Base-by-base conservation (phyloP, 1,140 invertebrate genomes). In the Zaprionus vittiger region DNA sequence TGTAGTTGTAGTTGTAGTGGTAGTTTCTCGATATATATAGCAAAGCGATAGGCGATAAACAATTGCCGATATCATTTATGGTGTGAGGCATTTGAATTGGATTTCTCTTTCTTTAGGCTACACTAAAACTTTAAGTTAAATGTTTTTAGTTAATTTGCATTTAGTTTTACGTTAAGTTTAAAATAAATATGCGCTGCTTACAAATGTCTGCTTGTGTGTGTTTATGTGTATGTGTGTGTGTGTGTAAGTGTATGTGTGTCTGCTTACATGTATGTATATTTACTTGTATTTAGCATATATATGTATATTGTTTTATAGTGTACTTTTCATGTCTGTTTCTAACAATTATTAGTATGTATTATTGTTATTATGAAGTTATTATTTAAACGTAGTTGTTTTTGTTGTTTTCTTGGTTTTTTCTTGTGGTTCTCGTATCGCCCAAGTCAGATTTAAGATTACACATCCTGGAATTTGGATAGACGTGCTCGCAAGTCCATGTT, bases 401-500 rank as follows among this genome's bases (percentile, higher is more conserved):
- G 28, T 89, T 90, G 77, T 86, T 84, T 82, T 59, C 15, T 34
- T 22, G 22, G 56, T 59, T 89, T 79, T 79, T 91, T 80, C 73
- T 89, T 90, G 77, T 86, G 83, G 85, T 84, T 86, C 78, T 91
- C 80, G 80, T 76, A 67, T 81, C 79, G 79, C 49, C 67, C 66
- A 85, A 82, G 83, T 90, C 81, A 90, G 79, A 85, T 85, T 81
- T 81, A 57, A 73, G 44, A 85, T 95, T 96, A 97, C 91, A 96
- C 95, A 92, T 97, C 96, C 93, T 96, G 96, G 94, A 96, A 97
- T 94, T 97, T 97, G 86, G 96, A 96, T 93, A 98, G 93, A 94
- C 97, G 96, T 92, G 97, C 96, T 92, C 97, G 96, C 85, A 98
- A 94, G 91, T 97, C 94, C 93, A 96, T 95, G 93, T 98, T 98